Conservation (phyloP, 2,888 invertebrate species). For the Amiota mariae region DNA sequence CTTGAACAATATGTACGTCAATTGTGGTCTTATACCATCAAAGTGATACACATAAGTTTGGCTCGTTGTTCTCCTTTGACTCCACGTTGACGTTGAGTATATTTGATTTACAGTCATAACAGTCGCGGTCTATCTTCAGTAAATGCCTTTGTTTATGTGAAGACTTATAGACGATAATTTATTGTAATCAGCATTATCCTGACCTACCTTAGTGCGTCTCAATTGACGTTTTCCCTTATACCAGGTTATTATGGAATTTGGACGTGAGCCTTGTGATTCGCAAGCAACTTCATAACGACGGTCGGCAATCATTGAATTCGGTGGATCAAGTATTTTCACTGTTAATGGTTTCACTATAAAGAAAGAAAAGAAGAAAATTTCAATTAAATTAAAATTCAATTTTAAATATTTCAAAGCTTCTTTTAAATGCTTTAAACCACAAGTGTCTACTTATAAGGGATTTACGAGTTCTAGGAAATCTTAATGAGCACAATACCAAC, state of each 20-base stretch:
- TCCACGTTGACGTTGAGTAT: conserved; percentile 15
- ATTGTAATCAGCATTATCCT: background rate
- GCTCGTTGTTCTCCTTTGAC: background rate
- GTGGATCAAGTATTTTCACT: conserved; percentile 82
- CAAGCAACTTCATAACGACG: conserved; percentile 88
- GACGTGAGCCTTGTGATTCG: conserved; percentile 88
- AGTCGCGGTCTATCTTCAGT: background rate
- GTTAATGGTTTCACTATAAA: conserved; percentile 85
- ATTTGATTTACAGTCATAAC: conserved; percentile 12
- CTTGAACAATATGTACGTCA: conserved; percentile 43
- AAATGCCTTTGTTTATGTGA: background rate
- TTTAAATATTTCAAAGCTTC: background rate
- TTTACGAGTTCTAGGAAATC: no score
- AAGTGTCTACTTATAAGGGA: no score
- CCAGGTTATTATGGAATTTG: conserved; percentile 91
- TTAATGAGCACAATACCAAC: background rate
- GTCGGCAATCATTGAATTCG: conserved; percentile 85
- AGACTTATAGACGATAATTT: background rate
- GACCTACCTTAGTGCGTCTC: conserved; percentile 83
- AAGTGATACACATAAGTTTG: background rate
- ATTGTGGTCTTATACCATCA: conserved; percentile 54
- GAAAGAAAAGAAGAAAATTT: conserved; percentile 25
- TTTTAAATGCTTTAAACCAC: no score
- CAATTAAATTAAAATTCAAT: conserved; percentile 8
- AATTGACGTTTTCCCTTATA: conserved; percentile 90